These are phyloP conservation scores for Coluber constrictor DNA, from an alignment of 2,797 vertebrate species.

Conservation along the genomic window DNA sequence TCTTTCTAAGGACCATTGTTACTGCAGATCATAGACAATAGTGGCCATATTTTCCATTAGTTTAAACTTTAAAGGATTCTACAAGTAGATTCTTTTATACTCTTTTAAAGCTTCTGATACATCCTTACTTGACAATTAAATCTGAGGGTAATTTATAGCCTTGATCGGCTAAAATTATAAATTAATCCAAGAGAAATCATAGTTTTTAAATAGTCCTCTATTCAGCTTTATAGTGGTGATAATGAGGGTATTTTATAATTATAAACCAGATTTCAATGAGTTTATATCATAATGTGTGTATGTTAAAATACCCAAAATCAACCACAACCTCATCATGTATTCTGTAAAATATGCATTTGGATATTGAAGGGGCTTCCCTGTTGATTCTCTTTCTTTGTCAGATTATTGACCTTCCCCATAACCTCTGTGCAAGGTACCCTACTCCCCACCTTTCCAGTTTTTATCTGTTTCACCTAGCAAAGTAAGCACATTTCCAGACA, in stretches of 20 bases:
- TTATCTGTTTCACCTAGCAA: background rate
- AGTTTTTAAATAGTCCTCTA: background rate
- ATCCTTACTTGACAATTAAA: background rate
- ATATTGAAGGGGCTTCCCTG: background rate
- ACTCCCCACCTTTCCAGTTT: background rate
- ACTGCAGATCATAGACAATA: background rate
- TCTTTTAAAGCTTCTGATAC: background rate
- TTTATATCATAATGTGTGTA: background rate
- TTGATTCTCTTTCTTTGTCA: background rate
- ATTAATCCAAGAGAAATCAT: background rate
- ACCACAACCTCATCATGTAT: background rate
- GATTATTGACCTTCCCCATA: background rate
- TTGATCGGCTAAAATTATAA: background rate
- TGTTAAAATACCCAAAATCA: background rate
- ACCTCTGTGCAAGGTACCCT: background rate
- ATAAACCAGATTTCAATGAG: background rate
- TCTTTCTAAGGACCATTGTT: background rate
- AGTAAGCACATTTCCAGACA: background rate
- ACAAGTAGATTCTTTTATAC: background rate
- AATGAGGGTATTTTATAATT: background rate
- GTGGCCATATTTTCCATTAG: background rate
- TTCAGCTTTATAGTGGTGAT: background rate
- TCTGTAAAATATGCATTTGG: background rate
- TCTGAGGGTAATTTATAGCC: background rate
- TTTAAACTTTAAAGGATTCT: background rate